These are phyloP conservation scores for Synodontis membranacea DNA, from an alignment of 2,113 vertebrate species.

Conservation along the genomic window DNA sequence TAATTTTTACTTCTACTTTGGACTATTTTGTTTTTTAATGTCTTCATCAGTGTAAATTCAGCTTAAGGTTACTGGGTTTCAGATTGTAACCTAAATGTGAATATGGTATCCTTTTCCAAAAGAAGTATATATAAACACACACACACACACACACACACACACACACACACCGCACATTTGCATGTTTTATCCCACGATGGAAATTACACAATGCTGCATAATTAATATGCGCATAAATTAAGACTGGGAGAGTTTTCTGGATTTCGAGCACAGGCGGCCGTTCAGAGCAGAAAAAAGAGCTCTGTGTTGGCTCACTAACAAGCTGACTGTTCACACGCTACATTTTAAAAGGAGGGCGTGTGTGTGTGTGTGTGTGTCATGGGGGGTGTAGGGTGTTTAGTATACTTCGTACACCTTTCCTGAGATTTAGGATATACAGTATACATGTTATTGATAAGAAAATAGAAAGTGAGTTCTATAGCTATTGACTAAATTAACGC, in stretches of 20 bases:
- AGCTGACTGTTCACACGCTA: constrained; percentile 72
- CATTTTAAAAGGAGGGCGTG: constrained; percentile 52
- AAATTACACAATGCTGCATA: constrained; percentile 77
- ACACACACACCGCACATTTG: constrained; percentile 69
- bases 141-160: no score
- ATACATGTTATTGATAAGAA: neutral
- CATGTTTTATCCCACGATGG: constrained; percentile 79
- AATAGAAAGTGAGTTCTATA: neutral
- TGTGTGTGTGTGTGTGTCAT: neutral
- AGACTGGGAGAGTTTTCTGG: constrained; percentile 70
- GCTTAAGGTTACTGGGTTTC: neutral
- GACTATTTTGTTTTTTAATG: neutral
- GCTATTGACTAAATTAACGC: no score
- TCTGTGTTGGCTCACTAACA: constrained; percentile 62
- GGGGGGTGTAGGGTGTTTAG: neutral
- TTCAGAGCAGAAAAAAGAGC: constrained; percentile 62
- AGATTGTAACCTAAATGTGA: constrained; percentile 13
- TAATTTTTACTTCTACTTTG: no score
- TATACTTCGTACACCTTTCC: neutral
- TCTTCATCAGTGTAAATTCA: neutral
- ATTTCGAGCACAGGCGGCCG: constrained; percentile 72
- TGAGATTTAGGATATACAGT: no score
- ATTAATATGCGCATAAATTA: constrained; percentile 85
- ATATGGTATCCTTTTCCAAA: constrained; percentile 27
- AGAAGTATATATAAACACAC: constrained; percentile 56